Conservation (phyloP, 2,797 vertebrate genomes). For the Anabacerthia variegaticeps region DNA sequence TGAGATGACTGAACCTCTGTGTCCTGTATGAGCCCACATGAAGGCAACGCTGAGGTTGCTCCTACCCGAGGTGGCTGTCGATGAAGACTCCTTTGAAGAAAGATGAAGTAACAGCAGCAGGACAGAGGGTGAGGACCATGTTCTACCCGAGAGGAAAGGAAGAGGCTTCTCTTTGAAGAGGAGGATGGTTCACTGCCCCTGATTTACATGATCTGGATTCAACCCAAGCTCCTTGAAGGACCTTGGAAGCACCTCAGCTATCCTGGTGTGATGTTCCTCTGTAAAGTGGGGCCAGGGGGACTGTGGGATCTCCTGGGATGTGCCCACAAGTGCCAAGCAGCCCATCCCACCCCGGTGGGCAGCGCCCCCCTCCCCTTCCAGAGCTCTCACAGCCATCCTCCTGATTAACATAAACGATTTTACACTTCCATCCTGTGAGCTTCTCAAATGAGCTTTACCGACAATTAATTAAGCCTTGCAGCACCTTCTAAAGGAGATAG, state of each 20-base stretch:
- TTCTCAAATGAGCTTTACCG: conserved; percentile 23
- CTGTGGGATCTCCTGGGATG: not conserved
- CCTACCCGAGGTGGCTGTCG: not conserved
- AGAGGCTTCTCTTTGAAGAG: not conserved
- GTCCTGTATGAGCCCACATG: not conserved
- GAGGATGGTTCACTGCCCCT: not conserved
- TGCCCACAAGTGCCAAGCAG: not conserved
- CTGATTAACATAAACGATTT: conserved; percentile 9
- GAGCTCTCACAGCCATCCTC: not conserved
- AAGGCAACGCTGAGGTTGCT: not conserved
- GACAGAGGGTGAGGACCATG: not conserved
- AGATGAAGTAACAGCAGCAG: not conserved
- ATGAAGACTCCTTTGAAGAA: not conserved
- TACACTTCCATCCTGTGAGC: not conserved
- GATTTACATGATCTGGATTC: not conserved
- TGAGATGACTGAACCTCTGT: not conserved
- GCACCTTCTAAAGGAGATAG: conserved; percentile 38
- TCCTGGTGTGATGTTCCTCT: not conserved
- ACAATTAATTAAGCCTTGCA: conserved; percentile 59
- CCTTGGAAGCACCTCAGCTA: not conserved
- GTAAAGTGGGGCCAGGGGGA: not conserved
- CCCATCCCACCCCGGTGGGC: not conserved
- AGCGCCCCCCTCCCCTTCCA: not conserved
- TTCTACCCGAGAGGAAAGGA: not conserved
- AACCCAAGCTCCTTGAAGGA: not conserved